Evolutionary conservation across 2,888 invertebrate genomes (phyloP).

Genomic region (Eilema griseolum): DNA sequence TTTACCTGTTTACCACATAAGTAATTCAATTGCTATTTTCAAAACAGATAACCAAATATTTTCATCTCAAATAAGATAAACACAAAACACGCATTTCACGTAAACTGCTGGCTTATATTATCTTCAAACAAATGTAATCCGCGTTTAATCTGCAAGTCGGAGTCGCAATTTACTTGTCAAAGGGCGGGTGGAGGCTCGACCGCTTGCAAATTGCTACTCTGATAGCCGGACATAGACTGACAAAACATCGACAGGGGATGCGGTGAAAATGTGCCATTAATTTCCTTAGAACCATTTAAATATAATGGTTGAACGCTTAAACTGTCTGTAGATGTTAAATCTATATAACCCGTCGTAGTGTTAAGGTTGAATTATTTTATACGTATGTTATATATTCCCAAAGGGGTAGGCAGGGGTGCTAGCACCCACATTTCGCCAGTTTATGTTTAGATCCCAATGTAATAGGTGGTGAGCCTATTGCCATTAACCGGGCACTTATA

Average conservation of each 20-base stretch:
- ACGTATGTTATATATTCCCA: no score
- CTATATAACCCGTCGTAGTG: background rate
- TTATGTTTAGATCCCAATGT: no score
- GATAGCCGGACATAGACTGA: conserved; percentile 41
- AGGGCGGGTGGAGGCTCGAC: conserved; percentile 58
- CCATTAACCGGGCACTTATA: no score
- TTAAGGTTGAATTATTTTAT: no score
- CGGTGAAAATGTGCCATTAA: background rate
- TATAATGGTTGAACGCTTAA: background rate
- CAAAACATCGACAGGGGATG: conserved; percentile 16
- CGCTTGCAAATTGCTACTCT: conserved; percentile 67
- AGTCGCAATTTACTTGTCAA: conserved; percentile 72
- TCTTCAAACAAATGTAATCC: conserved; percentile 62
- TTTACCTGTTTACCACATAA: no score
- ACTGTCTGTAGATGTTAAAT: background rate
- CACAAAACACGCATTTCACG: background rate
- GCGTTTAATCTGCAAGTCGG: conserved; percentile 63
- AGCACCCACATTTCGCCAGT: no score
- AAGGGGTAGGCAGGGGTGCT: no score
- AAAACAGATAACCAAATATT: background rate
- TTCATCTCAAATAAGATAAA: background rate
- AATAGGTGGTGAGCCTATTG: no score
- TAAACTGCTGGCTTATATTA: conserved; percentile 31
- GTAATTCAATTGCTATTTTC: background rate
- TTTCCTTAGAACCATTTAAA: background rate